phyloP scores from a whole-genome alignment of 1,140 invertebrate genomes.

The Drosophila rhopaloa region DNA sequence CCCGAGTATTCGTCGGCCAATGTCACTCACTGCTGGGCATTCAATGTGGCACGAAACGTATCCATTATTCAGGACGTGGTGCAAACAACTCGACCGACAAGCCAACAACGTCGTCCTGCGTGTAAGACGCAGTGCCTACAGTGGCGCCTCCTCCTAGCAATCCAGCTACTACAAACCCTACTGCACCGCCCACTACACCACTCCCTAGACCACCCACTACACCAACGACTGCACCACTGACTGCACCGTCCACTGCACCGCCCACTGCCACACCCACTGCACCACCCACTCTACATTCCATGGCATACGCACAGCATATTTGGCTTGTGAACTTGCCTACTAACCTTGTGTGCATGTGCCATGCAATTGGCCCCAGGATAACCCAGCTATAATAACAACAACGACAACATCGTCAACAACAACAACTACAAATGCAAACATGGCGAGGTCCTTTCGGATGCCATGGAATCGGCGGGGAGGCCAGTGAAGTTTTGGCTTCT shows the following conservation, averaged over 20 bases:
- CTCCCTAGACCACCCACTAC: neutral
- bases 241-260: neutral
- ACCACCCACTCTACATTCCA: conserved; percentile 36
- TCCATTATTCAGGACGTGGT: conserved; percentile 79
- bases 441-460: conserved; percentile 22
- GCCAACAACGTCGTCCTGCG: conserved; percentile 49
- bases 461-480: conserved; percentile 5
- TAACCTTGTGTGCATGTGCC: conserved; percentile 64
- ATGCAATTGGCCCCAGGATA: conserved; percentile 61
- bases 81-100: conserved; percentile 74
- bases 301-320: conserved; percentile 60
- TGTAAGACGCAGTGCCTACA: conserved; percentile 65
- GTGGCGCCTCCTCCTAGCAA: conserved; percentile 1
- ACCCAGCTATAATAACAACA: conserved; percentile 33
- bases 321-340: conserved; percentile 58
- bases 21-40: conserved; percentile 75
- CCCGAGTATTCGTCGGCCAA: conserved; percentile 37
- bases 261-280: conserved; percentile 6
- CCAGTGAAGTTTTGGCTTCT: conserved; percentile 22
- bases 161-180: neutral
- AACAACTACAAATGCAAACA: conserved; percentile 44
- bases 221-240: neutral
- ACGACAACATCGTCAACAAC: neutral
- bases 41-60: conserved; percentile 74
- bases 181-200: neutral